Percentiles rank a stretch among this genome's conserved stretches.
phyloP scores from a whole-genome alignment of 2,888 invertebrate species.

The Chirona hameri region DNA sequence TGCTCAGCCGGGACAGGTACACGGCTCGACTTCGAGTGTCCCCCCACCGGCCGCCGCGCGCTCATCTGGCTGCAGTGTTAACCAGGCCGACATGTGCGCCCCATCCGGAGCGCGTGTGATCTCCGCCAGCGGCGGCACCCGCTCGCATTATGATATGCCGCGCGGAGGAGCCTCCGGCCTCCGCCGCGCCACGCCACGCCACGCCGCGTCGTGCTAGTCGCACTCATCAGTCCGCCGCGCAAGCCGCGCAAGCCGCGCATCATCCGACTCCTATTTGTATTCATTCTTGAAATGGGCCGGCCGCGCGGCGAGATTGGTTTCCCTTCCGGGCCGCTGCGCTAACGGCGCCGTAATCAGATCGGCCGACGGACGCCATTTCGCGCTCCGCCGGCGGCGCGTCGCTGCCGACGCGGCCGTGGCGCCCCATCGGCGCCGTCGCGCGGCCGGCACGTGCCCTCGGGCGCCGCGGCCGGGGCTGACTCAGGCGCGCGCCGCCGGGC shows the following conservation, averaged over 20 bases:
- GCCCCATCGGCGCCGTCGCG: not conserved
- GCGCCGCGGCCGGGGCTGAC: not conserved
- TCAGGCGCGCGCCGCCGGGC: not conserved
- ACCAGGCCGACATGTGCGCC: too few species aligned
- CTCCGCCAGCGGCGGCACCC: too few species aligned
- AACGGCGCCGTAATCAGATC: conserved; percentile 1
- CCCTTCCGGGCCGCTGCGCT: conserved; percentile 2
- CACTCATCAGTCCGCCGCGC: too few species aligned
- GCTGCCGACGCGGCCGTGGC: not conserved
- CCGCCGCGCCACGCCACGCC: too few species aligned
- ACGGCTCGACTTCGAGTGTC: too few species aligned
- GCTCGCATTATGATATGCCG: too few species aligned
- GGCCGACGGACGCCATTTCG: conserved; percentile 24
- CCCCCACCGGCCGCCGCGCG: too few species aligned
- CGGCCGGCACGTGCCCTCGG: not conserved
- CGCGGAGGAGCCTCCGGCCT: too few species aligned
- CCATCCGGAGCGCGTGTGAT: too few species aligned
- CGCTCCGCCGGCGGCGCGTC: not conserved
- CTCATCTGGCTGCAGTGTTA: too few species aligned
- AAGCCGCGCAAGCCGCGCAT: not conserved
- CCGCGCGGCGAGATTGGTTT: not conserved
- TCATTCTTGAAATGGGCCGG: conserved; percentile 4
- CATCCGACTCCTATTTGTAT: not conserved
- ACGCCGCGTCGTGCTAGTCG: too few species aligned
- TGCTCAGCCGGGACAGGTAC: too few species aligned